Evolutionary conservation across 2,888 invertebrate species (phyloP).

Genomic region (Andrena bicolor): DNA sequence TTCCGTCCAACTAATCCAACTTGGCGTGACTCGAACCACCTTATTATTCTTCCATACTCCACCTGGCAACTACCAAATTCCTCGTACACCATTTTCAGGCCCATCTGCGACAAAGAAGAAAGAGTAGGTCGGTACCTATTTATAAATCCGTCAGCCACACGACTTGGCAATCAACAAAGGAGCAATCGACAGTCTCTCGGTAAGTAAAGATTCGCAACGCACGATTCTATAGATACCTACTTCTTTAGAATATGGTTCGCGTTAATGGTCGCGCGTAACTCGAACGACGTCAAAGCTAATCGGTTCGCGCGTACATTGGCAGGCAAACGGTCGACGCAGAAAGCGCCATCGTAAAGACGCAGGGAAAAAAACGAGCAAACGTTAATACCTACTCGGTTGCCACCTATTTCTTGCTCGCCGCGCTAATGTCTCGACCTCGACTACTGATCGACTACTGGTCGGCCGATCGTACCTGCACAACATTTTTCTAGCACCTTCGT

Average conservation of each 20-base stretch:
- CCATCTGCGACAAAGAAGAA: background rate
- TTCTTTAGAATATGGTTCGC: background rate
- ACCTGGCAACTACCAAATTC: background rate
- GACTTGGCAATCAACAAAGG: background rate
- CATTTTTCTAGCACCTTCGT: too few relatives aligned
- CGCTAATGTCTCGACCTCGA: too few relatives aligned
- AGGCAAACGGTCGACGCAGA: background rate
- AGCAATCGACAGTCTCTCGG: background rate
- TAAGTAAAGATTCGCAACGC: background rate
- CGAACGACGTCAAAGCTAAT: conserved; percentile 8
- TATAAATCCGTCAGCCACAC: background rate
- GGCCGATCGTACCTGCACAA: too few relatives aligned
- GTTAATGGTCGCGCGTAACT: conserved; percentile 8
- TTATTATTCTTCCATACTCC: background rate
- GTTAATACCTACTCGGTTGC: too few relatives aligned
- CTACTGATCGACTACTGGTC: too few relatives aligned
- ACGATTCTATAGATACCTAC: background rate
- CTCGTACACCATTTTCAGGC: background rate
- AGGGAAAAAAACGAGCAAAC: background rate
- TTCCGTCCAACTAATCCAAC: background rate
- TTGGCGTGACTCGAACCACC: background rate
- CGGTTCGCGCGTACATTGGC: background rate
- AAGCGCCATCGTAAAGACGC: background rate
- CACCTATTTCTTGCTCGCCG: too few relatives aligned
- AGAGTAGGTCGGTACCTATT: background rate